Evolutionary conservation across 2,113 vertebrate species (phyloP).

Genomic region (Marcusenius ussheri): DNA sequence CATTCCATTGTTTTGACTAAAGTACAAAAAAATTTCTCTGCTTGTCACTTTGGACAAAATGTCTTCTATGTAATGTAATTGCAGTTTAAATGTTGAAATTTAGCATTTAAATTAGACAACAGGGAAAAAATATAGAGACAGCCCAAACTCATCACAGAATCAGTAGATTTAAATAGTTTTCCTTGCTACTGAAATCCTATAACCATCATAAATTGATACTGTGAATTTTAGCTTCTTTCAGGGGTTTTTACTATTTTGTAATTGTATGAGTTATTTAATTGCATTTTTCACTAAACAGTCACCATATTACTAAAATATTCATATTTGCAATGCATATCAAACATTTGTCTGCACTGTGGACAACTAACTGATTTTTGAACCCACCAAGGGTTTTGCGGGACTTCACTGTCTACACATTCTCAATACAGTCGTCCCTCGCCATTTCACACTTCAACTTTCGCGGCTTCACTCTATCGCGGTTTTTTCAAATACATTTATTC

Average conservation of each 20-base stretch:
- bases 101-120: too few species aligned
- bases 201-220: too few species aligned
- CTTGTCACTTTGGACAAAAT: neutral
- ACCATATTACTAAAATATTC: neutral
- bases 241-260: neutral
- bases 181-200: too few species aligned
- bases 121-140: neutral
- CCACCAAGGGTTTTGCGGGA: neutral
- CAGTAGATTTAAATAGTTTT: neutral
- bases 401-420: neutral
- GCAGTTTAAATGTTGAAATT: too few species aligned
- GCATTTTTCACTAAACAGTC: too few species aligned
- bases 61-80: too few species aligned
- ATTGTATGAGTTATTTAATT: neutral
- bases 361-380: neutral
- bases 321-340: neutral
- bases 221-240: neutral
- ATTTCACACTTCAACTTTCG: too few species aligned
- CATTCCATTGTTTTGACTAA: neutral
- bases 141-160: neutral
- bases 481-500: too few species aligned
- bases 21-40: neutral
- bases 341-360: neutral
- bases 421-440: too few species aligned
- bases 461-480: too few species aligned